Conservation (phyloP, 1,140 invertebrate species). For the Drosophila lini region DNA sequence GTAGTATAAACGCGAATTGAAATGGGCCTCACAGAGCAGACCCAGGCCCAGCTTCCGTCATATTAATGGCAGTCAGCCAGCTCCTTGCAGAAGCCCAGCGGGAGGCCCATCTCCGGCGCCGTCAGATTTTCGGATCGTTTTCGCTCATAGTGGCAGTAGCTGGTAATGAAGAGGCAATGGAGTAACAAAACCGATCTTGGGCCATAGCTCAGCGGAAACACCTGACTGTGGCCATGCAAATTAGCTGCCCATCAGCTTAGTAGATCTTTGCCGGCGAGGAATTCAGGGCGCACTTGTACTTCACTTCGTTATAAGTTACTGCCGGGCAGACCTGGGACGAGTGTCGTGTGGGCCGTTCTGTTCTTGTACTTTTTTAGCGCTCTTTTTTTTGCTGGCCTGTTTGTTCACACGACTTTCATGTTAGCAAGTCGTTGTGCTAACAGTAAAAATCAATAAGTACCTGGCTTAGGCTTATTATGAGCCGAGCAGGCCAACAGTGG, state of each 20-base stretch:
- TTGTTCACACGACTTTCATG: slow-evolving; percentile 79
- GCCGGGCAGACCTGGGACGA: slow-evolving; percentile 6
- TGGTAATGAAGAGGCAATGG: slow-evolving; percentile 31
- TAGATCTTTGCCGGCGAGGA: slow-evolving; percentile 3
- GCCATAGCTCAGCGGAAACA: slow-evolving; percentile 21
- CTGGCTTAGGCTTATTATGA: slow-evolving; percentile 65
- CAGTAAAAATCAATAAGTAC: slow-evolving; percentile 82
- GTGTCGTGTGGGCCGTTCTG: slow-evolving; percentile 23
- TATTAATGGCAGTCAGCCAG: slow-evolving; percentile 40
- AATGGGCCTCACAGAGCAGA: slow-evolving; percentile 36
- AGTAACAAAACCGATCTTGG: slow-evolving; percentile 7
- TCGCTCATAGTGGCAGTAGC: slow-evolving; percentile 2
- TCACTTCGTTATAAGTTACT: slow-evolving; percentile 22
- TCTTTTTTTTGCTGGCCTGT: slow-evolving; percentile 44
- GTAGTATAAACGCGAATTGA: slow-evolving; percentile 70
- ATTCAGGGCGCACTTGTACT: slow-evolving; percentile 26
- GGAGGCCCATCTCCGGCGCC: slow-evolving; percentile 23
- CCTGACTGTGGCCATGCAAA: slow-evolving; percentile 23
- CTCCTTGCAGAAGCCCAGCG: slow-evolving; percentile 39
- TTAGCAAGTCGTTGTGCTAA: slow-evolving; percentile 75
- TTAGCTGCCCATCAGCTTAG: slow-evolving; percentile 13
- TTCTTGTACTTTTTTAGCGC: slow-evolving; percentile 20
- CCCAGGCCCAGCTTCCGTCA: slow-evolving; percentile 68
- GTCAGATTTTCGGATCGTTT: slow-evolving; percentile 2
- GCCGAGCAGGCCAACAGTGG: slow-evolving; percentile 41